Conservation (phyloP, 1,140 invertebrate species). For the Tetramorium parvispinum region DNA sequence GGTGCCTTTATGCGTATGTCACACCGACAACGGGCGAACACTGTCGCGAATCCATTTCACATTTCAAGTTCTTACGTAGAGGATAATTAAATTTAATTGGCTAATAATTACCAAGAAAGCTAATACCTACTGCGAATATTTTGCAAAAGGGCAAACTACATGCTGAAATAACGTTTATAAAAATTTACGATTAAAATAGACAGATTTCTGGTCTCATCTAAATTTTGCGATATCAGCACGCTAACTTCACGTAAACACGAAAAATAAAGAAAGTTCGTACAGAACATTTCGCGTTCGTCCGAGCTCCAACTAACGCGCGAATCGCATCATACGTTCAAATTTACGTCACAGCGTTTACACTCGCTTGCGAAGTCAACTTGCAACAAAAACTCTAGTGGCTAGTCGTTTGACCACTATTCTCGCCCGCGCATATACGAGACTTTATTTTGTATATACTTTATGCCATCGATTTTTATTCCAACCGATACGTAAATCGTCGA, state of each 20-base stretch:
- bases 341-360: slow-evolving; percentile 2
- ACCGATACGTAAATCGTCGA: neutral
- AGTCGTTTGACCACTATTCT: neutral
- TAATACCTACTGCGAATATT: neutral
- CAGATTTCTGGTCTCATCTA: neutral
- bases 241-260: neutral
- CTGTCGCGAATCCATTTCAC: neutral
- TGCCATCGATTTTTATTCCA: neutral
- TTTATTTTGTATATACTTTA: neutral
- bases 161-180: neutral
- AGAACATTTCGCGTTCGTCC: neutral
- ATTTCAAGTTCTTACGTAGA: neutral
- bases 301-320: neutral
- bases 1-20: neutral
- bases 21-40: neutral
- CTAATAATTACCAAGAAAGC: neutral
- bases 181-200: neutral
- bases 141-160: neutral
- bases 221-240: neutral
- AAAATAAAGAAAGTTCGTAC: neutral
- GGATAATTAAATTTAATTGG: neutral
- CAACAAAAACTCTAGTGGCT: neutral
- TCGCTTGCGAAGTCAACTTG: neutral
- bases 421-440: neutral
- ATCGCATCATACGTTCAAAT: slow-evolving; percentile 24